Conservation (phyloP, 2,888 invertebrate species). For the Lypha dubia region DNA sequence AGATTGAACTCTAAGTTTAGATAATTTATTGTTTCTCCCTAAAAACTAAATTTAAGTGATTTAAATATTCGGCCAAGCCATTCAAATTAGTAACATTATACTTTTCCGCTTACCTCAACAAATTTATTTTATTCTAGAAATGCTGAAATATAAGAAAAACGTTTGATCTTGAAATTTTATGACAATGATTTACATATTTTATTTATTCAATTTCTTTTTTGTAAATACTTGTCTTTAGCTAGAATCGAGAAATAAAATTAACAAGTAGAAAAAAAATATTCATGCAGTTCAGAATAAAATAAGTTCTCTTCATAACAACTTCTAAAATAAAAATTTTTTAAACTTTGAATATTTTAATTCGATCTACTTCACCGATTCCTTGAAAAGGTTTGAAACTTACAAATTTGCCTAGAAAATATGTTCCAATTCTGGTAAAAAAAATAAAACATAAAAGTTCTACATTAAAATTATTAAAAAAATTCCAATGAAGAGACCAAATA, state of each 20-base stretch:
- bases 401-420: too few species aligned
- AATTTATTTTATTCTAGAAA: background rate
- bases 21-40: background rate
- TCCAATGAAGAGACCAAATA: too few species aligned
- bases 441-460: too few species aligned
- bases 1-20: background rate
- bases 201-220: slow-evolving; percentile 73
- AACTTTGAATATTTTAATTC: too few species aligned
- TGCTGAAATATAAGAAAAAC: slow-evolving; percentile 33
- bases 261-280: too few species aligned
- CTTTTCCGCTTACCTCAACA: slow-evolving; percentile 9
- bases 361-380: too few species aligned
- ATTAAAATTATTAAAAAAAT: too few species aligned
- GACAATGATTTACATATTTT: slow-evolving; percentile 22
- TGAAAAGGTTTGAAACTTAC: too few species aligned
- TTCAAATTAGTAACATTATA: background rate
- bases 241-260: background rate
- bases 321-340: too few species aligned
- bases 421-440: too few species aligned
- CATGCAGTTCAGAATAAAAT: background rate
- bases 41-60: slow-evolving; percentile 3
- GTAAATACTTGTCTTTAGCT: background rate
- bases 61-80: slow-evolving; percentile 4
- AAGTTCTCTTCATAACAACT: too few species aligned
- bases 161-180: slow-evolving; percentile 38